Evolutionary conservation across 2,888 invertebrate species (phyloP), one percentile per base, ranked within the genome.

Genomic region (Drosophila greeni): DNA sequence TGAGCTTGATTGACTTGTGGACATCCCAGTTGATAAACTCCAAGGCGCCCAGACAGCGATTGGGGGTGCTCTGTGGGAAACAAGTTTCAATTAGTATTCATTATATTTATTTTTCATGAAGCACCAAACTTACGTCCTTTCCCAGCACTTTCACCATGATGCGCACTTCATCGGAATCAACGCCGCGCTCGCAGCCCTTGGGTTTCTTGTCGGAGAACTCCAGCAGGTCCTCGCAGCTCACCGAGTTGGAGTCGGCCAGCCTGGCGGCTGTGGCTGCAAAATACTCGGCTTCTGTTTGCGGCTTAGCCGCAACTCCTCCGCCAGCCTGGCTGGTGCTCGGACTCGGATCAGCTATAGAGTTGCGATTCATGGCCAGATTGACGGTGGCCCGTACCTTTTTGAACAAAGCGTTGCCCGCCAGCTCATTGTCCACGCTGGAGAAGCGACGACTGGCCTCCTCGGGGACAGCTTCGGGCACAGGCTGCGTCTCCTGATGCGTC

Each of bases 111-210:
- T 9, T 29, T 29, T 9, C 9, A 9, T 2, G 9, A 2, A 16
- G 9, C 9, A 16, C 9, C 4, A n/a, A 36, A 36, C 90, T 90
- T 84, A 94, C 94, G 90, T 93, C 91, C 76, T 92, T 90, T 68
- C 94, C 93, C 45, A 97, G 91, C 20, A 97, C 95, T 89, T 96
- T 97, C 80, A 92, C 91, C 95, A 97, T 96, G 39, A 97, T 94
- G 75, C 97, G 91, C 39, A 97, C 96, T 91, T 97, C 97, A 86
- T 97, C 97, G 0, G 95, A 95, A 86, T 96, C 96, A 14, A 94
- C 92, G 14, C 96, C 95, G 6, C 95, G 92, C 48, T 95, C 95
- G 42, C 94, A 91, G 0, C 95, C 95, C 75, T 93, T 94, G 0
- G 95, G 95, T 70, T 94, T 94, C 75, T 93, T 93, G 86, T 94